Evolutionary conservation across 2,797 vertebrate species (phyloP).

Genomic region (Poeciliopsis paucimaculata): DNA sequence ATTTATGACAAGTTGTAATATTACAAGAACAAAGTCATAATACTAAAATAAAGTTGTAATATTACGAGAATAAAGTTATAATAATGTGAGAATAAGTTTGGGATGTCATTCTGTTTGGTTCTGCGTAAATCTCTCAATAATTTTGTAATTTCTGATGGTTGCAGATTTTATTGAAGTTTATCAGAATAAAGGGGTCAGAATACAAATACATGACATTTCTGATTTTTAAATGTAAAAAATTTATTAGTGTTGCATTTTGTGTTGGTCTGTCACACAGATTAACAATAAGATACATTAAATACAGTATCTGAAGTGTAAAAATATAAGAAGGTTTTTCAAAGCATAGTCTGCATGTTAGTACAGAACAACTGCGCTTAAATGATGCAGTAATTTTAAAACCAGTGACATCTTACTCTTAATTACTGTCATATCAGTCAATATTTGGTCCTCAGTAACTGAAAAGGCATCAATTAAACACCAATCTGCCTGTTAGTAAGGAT

Average conservation of each 20-base stretch:
- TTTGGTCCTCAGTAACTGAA: background rate
- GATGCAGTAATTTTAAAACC: background rate
- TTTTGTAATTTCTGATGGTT: background rate
- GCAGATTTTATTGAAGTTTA: background rate
- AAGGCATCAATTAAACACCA: background rate
- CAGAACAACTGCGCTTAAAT: background rate
- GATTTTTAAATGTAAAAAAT: background rate
- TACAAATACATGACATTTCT: background rate
- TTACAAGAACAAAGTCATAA: too few relatives aligned
- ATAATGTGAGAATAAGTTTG: background rate
- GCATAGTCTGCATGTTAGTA: too few relatives aligned
- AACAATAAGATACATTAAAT: background rate
- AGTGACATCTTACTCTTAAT: background rate
- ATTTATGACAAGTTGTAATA: too few relatives aligned
- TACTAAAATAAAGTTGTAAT: too few relatives aligned
- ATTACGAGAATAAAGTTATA: too few relatives aligned
- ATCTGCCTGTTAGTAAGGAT: background rate
- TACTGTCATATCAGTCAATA: background rate
- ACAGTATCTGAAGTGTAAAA: too few relatives aligned
- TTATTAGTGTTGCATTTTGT: background rate
- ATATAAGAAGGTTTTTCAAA: too few relatives aligned
- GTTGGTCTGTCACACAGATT: background rate
- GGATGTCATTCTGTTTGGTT: background rate
- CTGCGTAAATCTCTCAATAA: background rate
- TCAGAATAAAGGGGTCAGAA: background rate